These are phyloP conservation scores for Tursiops truncatus DNA, from an alignment of 2,113 vertebrate genomes.

Conservation along the genomic window DNA sequence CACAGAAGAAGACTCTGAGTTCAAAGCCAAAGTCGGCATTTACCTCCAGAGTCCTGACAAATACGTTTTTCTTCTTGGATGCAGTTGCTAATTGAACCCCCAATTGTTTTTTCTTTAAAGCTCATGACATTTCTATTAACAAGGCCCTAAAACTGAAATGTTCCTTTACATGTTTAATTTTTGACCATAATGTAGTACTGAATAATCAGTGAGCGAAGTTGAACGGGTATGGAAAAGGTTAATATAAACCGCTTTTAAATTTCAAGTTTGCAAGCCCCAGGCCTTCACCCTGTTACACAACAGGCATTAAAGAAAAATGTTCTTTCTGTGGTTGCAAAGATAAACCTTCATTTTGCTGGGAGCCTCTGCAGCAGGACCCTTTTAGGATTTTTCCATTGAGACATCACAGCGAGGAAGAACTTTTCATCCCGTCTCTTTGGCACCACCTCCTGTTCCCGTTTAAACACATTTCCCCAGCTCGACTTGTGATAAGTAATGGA, in stretches of 20 bases:
- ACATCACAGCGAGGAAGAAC: slow-evolving; percentile 8
- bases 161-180: slow-evolving; percentile 80
- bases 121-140: slow-evolving; percentile 78
- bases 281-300: slow-evolving; percentile 73
- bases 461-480: slow-evolving; percentile 56
- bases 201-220: slow-evolving; percentile 72
- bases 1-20: neutral
- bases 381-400: slow-evolving; percentile 70
- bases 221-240: slow-evolving; percentile 66
- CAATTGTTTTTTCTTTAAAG: slow-evolving; percentile 63
- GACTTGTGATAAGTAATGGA: slow-evolving; percentile 67
- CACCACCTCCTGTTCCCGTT: slow-evolving; percentile 44
- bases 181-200: slow-evolving; percentile 57
- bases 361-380: slow-evolving; percentile 64
- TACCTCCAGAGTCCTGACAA: slow-evolving; percentile 6
- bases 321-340: slow-evolving; percentile 62
- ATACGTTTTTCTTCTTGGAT: slow-evolving; percentile 58
- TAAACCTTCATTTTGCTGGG: slow-evolving; percentile 73
- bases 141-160: slow-evolving; percentile 74
- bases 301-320: slow-evolving; percentile 52
- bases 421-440: slow-evolving; percentile 43
- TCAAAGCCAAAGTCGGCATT: neutral
- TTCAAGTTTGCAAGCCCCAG: slow-evolving; percentile 53
- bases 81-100: slow-evolving; percentile 72
- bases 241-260: slow-evolving; percentile 68